A percentile compares a stretch with the other conserved stretches of the same genome.
Conservation (phyloP, 2,797 vertebrate genomes). For the Pempheris klunzingeri region DNA sequence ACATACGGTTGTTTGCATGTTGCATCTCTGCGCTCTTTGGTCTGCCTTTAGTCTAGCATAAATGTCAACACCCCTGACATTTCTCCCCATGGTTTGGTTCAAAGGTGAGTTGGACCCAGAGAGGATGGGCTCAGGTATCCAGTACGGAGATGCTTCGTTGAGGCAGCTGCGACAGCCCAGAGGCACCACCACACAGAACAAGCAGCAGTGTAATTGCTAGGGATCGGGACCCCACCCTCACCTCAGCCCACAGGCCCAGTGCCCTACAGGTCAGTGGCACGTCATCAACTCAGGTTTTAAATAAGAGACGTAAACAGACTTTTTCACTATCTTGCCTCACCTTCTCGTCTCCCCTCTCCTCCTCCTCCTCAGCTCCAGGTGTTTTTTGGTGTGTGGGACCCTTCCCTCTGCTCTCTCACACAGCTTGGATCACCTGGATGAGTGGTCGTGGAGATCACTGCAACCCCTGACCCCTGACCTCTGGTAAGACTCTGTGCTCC, state of each 20-base stretch:
- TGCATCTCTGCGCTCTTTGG: neutral
- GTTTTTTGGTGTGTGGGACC: constrained; percentile 78
- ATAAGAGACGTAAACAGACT: neutral
- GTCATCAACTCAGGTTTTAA: neutral
- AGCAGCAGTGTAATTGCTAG: constrained; percentile 94
- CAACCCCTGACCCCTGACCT: constrained; percentile 69
- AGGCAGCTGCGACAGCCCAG: constrained; percentile 92
- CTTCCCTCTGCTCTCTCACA: constrained; percentile 53
- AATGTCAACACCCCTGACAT: neutral
- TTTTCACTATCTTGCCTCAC: neutral
- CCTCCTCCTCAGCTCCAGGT: constrained; percentile 71
- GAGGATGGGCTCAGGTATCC: constrained; percentile 96
- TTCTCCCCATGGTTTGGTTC: neutral
- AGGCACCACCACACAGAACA: constrained; percentile 86
- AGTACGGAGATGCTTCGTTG: constrained; percentile 92
- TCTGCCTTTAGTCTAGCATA: neutral
- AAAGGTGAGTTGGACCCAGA: constrained; percentile 94
- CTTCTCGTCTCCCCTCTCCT: constrained; percentile 12
- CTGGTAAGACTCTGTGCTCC: constrained; percentile 27
- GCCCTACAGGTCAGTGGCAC: constrained; percentile 78
- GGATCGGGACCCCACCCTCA: constrained; percentile 48
- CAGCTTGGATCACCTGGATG: constrained; percentile 80
- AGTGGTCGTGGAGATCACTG: constrained; percentile 64
- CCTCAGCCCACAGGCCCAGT: constrained; percentile 49
- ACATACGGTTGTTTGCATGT: neutral